phyloP scores from a whole-genome alignment of 2,113 vertebrate genomes.

The Sceloporus undulatus region DNA sequence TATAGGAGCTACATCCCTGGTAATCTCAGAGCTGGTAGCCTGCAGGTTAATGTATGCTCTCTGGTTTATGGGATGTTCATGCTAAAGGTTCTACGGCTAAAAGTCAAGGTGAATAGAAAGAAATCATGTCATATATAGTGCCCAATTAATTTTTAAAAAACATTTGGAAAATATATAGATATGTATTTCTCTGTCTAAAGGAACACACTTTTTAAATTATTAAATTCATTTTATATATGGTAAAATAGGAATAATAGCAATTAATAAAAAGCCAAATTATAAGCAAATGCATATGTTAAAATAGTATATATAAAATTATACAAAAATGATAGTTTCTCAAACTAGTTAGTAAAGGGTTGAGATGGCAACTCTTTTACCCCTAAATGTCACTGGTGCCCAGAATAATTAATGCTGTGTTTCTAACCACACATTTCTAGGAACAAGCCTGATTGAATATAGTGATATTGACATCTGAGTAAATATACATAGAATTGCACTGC shows the following conservation, averaged over 20 bases:
- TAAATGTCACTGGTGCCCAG: neutral
- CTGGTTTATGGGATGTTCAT: neutral
- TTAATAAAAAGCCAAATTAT: neutral
- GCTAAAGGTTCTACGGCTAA: neutral
- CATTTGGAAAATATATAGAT: conserved; percentile 38
- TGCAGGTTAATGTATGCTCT: conserved; percentile 6
- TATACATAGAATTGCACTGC: neutral
- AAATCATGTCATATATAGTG: conserved; percentile 2
- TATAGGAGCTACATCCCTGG: neutral
- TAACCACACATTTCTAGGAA: too few relatives aligned
- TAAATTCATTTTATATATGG: neutral
- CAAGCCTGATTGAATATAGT: too few relatives aligned
- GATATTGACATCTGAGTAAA: too few relatives aligned
- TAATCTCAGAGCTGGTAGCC: neutral
- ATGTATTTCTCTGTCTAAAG: neutral
- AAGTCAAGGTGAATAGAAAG: conserved; percentile 45
- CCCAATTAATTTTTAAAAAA: conserved; percentile 35
- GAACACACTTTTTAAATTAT: neutral
- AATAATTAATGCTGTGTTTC: neutral
- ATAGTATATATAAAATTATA: neutral
- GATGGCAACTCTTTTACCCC: neutral
- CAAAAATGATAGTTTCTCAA: neutral
- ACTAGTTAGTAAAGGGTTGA: neutral
- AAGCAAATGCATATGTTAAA: neutral
- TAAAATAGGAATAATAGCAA: neutral